Conservation (phyloP, 2,888 invertebrate genomes). For the Agrochola circellaris region DNA sequence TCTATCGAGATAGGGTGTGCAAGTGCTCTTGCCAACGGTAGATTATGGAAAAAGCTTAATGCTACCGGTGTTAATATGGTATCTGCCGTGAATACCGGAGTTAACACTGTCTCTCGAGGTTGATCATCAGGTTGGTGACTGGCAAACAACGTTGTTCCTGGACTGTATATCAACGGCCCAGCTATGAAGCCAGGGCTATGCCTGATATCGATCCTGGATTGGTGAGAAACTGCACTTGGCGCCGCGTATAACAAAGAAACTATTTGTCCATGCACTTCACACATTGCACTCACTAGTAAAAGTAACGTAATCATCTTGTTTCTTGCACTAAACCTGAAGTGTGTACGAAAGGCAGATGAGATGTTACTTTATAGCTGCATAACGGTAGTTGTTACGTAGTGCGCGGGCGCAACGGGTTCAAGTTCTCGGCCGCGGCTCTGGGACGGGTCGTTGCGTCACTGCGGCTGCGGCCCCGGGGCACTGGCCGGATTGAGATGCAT, state of each 20-base stretch:
- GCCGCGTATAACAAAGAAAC: slow-evolving; percentile 83
- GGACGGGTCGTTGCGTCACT: slow-evolving; percentile 83
- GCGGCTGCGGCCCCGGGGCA: slow-evolving; percentile 73
- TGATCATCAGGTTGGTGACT: slow-evolving; percentile 67
- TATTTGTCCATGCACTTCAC: slow-evolving; percentile 74
- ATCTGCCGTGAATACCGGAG: slow-evolving; percentile 72
- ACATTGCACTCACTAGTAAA: slow-evolving; percentile 72
- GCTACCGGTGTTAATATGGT: slow-evolving; percentile 80
- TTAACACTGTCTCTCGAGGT: slow-evolving; percentile 67
- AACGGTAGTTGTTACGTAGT: slow-evolving; percentile 83
- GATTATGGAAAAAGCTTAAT: slow-evolving; percentile 80
- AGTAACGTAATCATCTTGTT: slow-evolving; percentile 80
- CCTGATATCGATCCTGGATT: slow-evolving; percentile 89
- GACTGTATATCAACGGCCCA: slow-evolving; percentile 80
- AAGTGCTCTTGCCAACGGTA: slow-evolving; percentile 83
- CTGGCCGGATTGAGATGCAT: slow-evolving; percentile 83
- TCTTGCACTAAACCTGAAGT: slow-evolving; percentile 67
- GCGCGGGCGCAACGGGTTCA: slow-evolving; percentile 80
- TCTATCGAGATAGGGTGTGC: slow-evolving; percentile 80
- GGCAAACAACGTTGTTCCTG: slow-evolving; percentile 70
- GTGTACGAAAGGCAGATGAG: slow-evolving; percentile 72
- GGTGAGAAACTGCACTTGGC: slow-evolving; percentile 90
- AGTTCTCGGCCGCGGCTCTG: slow-evolving; percentile 82
- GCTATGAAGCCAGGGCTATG: slow-evolving; percentile 77
- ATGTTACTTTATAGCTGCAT: slow-evolving; percentile 82